These are phyloP conservation scores for Thymelicus acteon DNA, from an alignment of 2,888 invertebrate species.

Conservation along the genomic window DNA sequence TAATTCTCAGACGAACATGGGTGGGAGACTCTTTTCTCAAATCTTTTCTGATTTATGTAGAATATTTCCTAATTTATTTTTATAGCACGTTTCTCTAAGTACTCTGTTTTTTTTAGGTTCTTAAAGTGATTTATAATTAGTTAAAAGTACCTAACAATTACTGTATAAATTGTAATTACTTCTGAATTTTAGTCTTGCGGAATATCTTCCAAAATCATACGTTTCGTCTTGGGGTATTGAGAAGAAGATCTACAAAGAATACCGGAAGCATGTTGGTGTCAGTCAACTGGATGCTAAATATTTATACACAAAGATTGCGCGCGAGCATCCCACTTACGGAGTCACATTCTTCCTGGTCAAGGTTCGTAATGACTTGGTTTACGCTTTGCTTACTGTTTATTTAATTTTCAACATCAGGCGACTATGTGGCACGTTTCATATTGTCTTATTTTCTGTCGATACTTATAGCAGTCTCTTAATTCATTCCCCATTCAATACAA, in stretches of 20 bases:
- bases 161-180: constrained; percentile 7
- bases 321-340: constrained; percentile 98
- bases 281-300: constrained; percentile 97
- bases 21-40: too few species aligned
- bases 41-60: too few species aligned
- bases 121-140: too few species aligned
- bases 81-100: too few species aligned
- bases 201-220: constrained; percentile 97
- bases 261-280: constrained; percentile 90
- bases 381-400: constrained; percentile 24
- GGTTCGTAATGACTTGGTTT: constrained; percentile 64
- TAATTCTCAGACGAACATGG: too few species aligned
- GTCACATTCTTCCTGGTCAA: constrained; percentile 99
- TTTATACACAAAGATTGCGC: constrained; percentile 97
- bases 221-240: constrained; percentile 95
- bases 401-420: background rate
- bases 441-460: too few species aligned
- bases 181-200: constrained; percentile 89
- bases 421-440: too few species aligned
- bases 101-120: too few species aligned
- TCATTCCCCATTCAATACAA: too few species aligned
- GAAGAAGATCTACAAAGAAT: constrained; percentile 96
- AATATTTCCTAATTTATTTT: too few species aligned
- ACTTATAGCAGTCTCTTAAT: too few species aligned
- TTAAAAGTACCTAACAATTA: too few species aligned